Evolutionary conservation across 2,797 vertebrate genomes (phyloP), one percentile per base, ranked within the genome.

Genomic region (Microtus agrestis): DNA sequence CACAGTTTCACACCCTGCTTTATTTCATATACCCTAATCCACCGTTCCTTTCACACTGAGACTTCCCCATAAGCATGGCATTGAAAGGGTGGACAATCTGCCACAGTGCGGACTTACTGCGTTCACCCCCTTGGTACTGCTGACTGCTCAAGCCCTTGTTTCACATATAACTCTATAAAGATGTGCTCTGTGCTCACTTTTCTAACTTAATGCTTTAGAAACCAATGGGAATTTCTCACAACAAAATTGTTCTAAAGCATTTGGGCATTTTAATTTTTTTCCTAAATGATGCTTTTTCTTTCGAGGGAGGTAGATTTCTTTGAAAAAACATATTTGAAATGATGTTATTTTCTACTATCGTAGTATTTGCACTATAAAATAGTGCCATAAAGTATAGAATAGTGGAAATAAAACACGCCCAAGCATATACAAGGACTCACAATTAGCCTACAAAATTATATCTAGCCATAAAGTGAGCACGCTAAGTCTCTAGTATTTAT

Each of bases 301-400:
- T 63, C 4, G 40, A 63, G 76, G 48, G 81, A 37, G 69, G 48
- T 81, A 93, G 59, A 84, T 25, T 89, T 94, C 78, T 43, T 91
- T 63, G 59, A 21, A 91, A 85, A 89, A 71, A 29, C 14, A 54
- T 81, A 91, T 88, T 95, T 85, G 78, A 95, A 95, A 84, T 86
- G 12, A 94, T 96, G 94, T 96, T 94, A 48, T 78, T 96, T 46
- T 94, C 93, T 95, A 92, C 95, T 89, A 89, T 90, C 34, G 90
- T 94, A 87, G 61, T 78, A 85, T 95, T 96, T 96, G 63, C 54
- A 92, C n/a, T 82, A 87, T 94, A 95, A 93, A 87, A 91, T 94
- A 90, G 79, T 95, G 76, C 71, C 88, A 79, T 95, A 96, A 95
- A 96, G 89, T 92, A 94, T 34, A 85, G 77, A 96, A 69, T 59